These are phyloP conservation scores for Drosophila colorata DNA, from an alignment of 2,888 invertebrate genomes.

Conservation along the genomic window DNA sequence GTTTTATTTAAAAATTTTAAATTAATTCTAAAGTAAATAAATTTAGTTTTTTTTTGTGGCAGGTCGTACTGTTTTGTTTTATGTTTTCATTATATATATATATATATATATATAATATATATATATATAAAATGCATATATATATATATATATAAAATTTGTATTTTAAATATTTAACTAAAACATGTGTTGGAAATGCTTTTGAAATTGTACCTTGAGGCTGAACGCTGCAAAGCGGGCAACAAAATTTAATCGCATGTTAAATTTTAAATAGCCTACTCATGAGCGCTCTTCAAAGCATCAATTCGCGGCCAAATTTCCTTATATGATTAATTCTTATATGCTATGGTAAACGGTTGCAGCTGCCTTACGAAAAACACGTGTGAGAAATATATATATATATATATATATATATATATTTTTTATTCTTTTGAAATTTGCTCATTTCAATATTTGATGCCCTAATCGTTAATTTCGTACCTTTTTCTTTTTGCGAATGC, in stretches of 20 bases:
- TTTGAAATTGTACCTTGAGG: not conserved
- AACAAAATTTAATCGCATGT: not conserved
- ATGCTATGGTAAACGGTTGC: conserved; percentile 48
- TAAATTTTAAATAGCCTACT: conserved; percentile 17
- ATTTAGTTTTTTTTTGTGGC: conserved; percentile 63
- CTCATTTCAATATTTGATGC: conserved; percentile 64
- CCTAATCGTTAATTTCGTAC: conserved; percentile 56
- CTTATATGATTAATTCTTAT: conserved; percentile 43
- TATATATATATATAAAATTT: not conserved
- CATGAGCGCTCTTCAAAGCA: conserved; percentile 12
- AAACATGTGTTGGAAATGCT: conserved; percentile 26
- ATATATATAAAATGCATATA: too few species aligned
- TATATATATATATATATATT: conserved; percentile 1
- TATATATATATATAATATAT: not conserved
- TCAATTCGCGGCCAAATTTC: conserved; percentile 23
- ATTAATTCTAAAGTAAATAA: conserved; percentile 52
- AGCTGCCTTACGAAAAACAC: conserved; percentile 45
- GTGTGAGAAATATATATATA: conserved; percentile 50
- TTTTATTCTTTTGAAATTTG: conserved; percentile 54
- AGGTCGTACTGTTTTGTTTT: conserved; percentile 66
- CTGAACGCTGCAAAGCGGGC: conserved; percentile 11
- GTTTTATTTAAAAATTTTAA: conserved; percentile 65
- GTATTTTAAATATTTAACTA: conserved; percentile 33
- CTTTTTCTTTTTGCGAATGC: conserved; percentile 33
- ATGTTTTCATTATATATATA: conserved; percentile 15